Evolutionary conservation across 2,113 vertebrate species (phyloP), one percentile per base, ranked within the genome.

Genomic region (Aleadryas rufinucha): DNA sequence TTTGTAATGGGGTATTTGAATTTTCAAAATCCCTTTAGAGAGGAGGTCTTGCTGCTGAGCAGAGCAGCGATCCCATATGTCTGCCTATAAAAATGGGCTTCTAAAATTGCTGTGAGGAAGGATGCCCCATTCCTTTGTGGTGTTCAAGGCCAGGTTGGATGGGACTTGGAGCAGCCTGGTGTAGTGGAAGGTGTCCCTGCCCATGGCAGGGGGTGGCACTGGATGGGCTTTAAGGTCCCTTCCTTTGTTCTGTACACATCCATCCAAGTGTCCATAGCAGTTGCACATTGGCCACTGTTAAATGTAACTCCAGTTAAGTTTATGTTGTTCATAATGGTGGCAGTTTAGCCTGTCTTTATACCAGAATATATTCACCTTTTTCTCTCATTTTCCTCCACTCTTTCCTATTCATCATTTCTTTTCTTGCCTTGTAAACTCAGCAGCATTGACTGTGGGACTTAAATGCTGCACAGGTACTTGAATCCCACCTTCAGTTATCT

Each of bases 1-100:
- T 76, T 50, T 59, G 13, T 27, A 12, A 31, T 0, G 3, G 14
- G 23, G 27, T 31, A 0, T 17, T 26, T 41, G 42, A 11, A 6
- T 74, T 92, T 56, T 27, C 66, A 35, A 23, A 72, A 50, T 33
- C 35, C 44, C 37, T 28, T 78, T 33, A 9, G 31, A 31, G 63
- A 60, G 69, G 49, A 50, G 44, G 16, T 7, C 6, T 22, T 52
- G 60, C 70, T 79, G 42, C 53, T 59, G 81, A 54, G 50, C 64
- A 69, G 35, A 19, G 60, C 41, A 59, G 31, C 49, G 13, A 2
- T 68, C 47, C 35, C 37, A 1, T 6, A 1, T 59, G 23, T 63
- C 35, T 78, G 50, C 23, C 80, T 63, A 0, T 39, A 27, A 31
- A 80, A 74, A 19, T 20, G n/a, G 37, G 2, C 13, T 5, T 35